Evolutionary conservation across 2,888 invertebrate genomes (phyloP).

Genomic region (Salticus scenicus): DNA sequence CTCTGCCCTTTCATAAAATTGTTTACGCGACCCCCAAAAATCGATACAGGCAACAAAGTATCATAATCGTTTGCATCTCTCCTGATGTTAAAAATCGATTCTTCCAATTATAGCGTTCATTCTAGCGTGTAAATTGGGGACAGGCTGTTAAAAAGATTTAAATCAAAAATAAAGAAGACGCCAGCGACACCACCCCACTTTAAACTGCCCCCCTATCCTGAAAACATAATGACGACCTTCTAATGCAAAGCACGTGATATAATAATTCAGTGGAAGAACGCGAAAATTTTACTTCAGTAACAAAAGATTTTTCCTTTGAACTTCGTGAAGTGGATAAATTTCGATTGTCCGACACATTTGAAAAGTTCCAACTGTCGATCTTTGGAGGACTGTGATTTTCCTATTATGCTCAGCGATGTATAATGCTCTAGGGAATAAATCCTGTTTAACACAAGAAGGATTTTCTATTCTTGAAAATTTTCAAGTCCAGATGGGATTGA

Average conservation of each 20-base stretch:
- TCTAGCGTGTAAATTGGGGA: background rate
- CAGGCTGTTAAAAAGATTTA: constrained; percentile 5
- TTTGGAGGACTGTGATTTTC: background rate
- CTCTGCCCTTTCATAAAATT: background rate
- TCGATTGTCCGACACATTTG: background rate
- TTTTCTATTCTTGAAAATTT: no score
- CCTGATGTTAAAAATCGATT: background rate
- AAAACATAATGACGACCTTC: background rate
- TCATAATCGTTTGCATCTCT: background rate
- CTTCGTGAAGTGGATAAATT: background rate
- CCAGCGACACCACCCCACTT: no score
- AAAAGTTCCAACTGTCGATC: background rate
- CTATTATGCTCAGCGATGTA: background rate
- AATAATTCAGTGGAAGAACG: background rate
- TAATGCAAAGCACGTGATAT: background rate
- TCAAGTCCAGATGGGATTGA: no score
- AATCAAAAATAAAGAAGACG: background rate
- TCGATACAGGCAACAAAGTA: constrained; percentile 1
- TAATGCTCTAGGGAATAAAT: background rate
- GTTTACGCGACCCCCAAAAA: constrained; percentile 3
- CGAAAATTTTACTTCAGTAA: background rate
- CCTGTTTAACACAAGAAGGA: background rate
- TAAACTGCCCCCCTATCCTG: no score
- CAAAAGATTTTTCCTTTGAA: background rate
- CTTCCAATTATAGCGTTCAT: constrained; percentile 1